Percentiles rank a stretch among this genome's conserved stretches.
These are phyloP conservation scores for Cyclargus thomasi DNA, from an alignment of 1,140 invertebrate species.

Conservation along the genomic window DNA sequence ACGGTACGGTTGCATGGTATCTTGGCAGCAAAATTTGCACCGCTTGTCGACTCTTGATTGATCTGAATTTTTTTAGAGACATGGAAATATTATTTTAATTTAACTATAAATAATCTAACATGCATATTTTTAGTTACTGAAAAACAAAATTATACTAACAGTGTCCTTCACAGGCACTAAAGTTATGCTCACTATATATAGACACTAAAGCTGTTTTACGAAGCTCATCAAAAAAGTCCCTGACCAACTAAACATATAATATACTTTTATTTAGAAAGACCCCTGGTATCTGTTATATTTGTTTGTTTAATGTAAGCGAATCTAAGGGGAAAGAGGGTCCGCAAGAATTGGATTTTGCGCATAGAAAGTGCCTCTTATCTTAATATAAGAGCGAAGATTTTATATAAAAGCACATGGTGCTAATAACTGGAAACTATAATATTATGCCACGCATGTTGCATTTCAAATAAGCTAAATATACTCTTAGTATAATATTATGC, in stretches of 20 bases:
- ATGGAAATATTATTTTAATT: too few species aligned
- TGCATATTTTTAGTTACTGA: background rate
- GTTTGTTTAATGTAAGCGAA: background rate
- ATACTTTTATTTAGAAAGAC: background rate
- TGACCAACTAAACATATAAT: constrained; percentile 1
- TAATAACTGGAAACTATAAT: too few species aligned
- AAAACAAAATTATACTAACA: background rate
- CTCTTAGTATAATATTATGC: too few species aligned
- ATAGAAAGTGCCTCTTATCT: background rate
- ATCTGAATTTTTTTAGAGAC: too few species aligned
- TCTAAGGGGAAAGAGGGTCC: background rate
- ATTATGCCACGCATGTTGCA: too few species aligned
- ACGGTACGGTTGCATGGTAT: too few species aligned
- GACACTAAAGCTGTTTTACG: too few species aligned
- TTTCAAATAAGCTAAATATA: too few species aligned
- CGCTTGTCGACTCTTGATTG: too few species aligned
- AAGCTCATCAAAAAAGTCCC: background rate
- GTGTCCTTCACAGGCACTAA: background rate
- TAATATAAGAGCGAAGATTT: background rate
- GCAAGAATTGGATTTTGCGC: background rate
- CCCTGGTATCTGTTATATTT: background rate
- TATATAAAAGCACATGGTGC: background rate
- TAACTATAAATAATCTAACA: too few species aligned
- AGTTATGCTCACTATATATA: background rate
- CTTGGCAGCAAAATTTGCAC: too few species aligned